phyloP scores from a whole-genome alignment of 2,113 vertebrate species.

The Zingel zingel region DNA sequence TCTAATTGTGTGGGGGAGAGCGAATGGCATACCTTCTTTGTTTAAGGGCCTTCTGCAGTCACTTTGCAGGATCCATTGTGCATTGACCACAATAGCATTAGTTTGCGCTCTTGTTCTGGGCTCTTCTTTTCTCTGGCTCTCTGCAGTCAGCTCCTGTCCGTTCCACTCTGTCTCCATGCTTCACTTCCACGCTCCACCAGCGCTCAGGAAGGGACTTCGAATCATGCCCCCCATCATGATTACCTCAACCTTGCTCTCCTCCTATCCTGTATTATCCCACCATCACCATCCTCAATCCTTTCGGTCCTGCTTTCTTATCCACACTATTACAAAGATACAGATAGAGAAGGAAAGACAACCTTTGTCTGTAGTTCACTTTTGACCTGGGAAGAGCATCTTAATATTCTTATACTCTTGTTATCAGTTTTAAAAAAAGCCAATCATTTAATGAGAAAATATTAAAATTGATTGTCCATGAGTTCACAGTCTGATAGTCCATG shows the following conservation, averaged over 20 bases:
- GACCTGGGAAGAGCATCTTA: constrained; percentile 45
- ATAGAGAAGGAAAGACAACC: constrained; percentile 33
- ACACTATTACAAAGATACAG: constrained; percentile 62
- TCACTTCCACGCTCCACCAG: constrained; percentile 82
- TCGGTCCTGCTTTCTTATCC: constrained; percentile 54
- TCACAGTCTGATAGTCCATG: constrained; percentile 42
- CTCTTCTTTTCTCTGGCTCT: constrained; percentile 82
- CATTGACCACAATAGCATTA: constrained; percentile 88
- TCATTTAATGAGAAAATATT: constrained; percentile 62
- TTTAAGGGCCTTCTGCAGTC: constrained; percentile 88
- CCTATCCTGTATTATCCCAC: constrained; percentile 58
- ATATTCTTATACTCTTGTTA: constrained; percentile 35
- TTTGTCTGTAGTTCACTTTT: constrained; percentile 53
- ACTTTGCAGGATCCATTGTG: constrained; percentile 89
- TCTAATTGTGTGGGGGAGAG: constrained; percentile 84
- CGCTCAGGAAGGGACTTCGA: constrained; percentile 52
- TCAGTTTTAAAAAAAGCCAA: constrained; percentile 48
- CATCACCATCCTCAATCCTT: constrained; percentile 39
- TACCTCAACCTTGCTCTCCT: constrained; percentile 42
- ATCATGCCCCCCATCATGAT: constrained; percentile 73
- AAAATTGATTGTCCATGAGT: constrained; percentile 56
- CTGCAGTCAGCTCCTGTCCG: constrained; percentile 88
- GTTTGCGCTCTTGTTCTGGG: constrained; percentile 84
- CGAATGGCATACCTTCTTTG: constrained; percentile 81
- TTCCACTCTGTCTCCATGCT: constrained; percentile 88